Evolutionary conservation across 1,140 invertebrate species (phyloP).

Genomic region (Conus ventricosus): DNA sequence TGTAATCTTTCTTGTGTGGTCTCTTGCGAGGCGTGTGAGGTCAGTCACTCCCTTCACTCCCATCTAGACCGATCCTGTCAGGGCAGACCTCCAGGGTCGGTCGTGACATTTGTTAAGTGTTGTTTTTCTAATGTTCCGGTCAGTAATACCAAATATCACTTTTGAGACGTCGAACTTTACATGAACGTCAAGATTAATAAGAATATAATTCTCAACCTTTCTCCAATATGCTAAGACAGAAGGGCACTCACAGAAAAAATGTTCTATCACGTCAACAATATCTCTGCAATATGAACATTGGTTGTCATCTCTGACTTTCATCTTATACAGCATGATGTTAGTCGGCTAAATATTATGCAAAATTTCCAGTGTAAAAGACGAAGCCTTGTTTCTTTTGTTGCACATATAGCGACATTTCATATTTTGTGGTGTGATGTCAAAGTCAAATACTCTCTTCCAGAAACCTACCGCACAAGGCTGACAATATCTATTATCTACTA

Average conservation of each 20-base stretch:
- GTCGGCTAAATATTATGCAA: background rate
- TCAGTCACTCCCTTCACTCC: no score
- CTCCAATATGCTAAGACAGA: background rate
- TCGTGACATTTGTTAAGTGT: background rate
- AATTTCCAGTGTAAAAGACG: background rate
- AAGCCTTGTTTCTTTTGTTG: background rate
- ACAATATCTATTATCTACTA: background rate
- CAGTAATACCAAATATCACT: background rate
- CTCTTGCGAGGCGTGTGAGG: no score
- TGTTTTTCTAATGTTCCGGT: background rate
- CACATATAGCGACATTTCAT: background rate
- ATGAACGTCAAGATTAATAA: background rate
- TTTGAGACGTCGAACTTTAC: background rate
- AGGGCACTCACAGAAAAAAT: background rate
- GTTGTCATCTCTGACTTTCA: slow-evolving; percentile 4
- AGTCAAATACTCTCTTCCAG: background rate
- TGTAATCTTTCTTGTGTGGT: no score
- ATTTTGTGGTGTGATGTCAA: background rate
- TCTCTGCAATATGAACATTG: background rate
- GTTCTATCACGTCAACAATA: background rate
- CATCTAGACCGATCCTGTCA: no score
- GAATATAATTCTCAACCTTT: background rate
- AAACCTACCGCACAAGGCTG: background rate
- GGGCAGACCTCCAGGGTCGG: no score
- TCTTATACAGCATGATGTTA: background rate